A percentile compares a stretch with the other conserved stretches of the same genome.
Evolutionary conservation across 2,113 vertebrate species (phyloP).

Genomic region (Mustela nigripes): DNA sequence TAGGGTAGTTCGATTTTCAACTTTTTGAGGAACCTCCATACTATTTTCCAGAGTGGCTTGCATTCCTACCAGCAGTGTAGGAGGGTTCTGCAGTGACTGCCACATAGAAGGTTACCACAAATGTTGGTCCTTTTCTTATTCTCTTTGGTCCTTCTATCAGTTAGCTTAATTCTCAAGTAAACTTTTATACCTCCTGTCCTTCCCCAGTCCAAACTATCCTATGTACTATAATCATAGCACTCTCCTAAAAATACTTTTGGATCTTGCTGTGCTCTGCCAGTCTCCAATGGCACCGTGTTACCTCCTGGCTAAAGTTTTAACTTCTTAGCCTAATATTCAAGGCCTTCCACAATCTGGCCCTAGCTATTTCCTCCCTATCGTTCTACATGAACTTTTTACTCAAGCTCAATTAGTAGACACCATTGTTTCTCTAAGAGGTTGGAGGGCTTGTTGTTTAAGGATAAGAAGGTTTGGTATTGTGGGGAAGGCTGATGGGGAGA

Average conservation of each 20-base stretch:
- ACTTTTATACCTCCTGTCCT: not conserved
- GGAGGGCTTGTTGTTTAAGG: not conserved
- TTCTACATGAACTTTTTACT: not conserved
- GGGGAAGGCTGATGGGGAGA: not conserved
- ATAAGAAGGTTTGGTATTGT: not conserved
- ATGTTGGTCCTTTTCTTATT: not conserved
- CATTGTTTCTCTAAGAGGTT: not conserved
- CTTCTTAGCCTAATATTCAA: not conserved
- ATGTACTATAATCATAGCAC: not conserved
- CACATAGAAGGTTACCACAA: not conserved
- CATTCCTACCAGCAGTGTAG: too few species aligned
- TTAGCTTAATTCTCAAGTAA: constrained; percentile 41
- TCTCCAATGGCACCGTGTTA: not conserved
- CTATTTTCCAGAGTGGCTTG: too few species aligned
- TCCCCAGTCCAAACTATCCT: not conserved
- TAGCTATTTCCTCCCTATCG: not conserved
- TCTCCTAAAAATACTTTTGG: not conserved
- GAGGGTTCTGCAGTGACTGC: not conserved
- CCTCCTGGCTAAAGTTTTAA: not conserved
- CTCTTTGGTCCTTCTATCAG: not conserved
- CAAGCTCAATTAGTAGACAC: not conserved
- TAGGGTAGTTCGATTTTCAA: too few species aligned
- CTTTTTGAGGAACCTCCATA: too few species aligned
- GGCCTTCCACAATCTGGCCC: not conserved
- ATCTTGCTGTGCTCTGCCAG: not conserved